Conservation (phyloP, 2,797 vertebrate genomes). For the Corythornis leucogaster region DNA sequence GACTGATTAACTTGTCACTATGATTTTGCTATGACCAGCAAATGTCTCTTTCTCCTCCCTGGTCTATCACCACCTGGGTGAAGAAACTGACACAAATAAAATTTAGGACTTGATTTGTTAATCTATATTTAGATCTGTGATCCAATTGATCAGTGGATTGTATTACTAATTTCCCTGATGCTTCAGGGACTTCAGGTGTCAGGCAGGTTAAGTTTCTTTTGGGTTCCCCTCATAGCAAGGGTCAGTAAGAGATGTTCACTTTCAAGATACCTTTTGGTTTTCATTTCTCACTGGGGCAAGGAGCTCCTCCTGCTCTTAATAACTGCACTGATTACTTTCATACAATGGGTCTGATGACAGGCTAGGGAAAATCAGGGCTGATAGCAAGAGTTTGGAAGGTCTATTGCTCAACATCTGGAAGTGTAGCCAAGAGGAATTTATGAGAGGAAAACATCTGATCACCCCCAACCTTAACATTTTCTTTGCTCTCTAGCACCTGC, state of each 20-base stretch:
- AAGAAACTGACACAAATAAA: neutral
- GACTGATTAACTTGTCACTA: neutral
- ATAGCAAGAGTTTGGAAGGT: neutral
- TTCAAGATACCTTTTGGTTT: neutral
- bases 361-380: neutral
- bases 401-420: constrained; percentile 26
- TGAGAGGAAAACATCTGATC: constrained; percentile 19
- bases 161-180: neutral
- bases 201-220: neutral
- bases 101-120: neutral
- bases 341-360: neutral
- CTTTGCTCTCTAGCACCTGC: constrained; percentile 21
- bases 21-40: neutral
- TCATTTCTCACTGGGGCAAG: neutral
- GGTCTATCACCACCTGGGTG: neutral
- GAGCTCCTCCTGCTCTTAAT: neutral
- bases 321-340: neutral
- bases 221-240: neutral
- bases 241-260: neutral
- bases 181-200: neutral
- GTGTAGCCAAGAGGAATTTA: constrained; percentile 22
- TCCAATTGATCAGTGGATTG: neutral
- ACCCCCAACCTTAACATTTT: neutral
- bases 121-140: neutral
- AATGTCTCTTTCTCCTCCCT: neutral